A percentile compares a stretch with the other conserved stretches of the same genome.
phyloP scores from a whole-genome alignment of 2,797 vertebrate species.

The Echiichthys vipera region DNA sequence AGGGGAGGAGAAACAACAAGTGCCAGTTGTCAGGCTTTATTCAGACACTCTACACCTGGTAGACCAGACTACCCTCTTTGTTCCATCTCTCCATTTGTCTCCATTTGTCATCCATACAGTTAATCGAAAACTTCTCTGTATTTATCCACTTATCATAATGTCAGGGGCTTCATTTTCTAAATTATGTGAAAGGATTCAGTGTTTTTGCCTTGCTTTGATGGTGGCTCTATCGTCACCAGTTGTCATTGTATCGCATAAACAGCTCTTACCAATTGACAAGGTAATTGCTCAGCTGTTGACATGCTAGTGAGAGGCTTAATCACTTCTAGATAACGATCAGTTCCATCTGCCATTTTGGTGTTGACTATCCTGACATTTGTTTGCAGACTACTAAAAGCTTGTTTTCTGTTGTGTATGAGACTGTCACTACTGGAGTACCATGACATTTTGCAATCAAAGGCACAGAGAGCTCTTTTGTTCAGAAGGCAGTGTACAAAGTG shows the following conservation, averaged over 20 bases:
- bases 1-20: no score
- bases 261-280: conserved; percentile 62
- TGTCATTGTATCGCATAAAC: conserved; percentile 66
- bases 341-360: conserved; percentile 69
- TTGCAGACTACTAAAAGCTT: conserved; percentile 61
- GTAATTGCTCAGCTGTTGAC: conserved; percentile 77
- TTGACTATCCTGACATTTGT: conserved; percentile 57
- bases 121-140: not conserved
- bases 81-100: conserved; percentile 7
- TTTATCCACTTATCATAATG: conserved; percentile 46
- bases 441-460: conserved; percentile 52
- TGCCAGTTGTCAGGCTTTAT: no score
- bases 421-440: conserved; percentile 23
- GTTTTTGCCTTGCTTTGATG: conserved; percentile 28
- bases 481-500: not conserved
- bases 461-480: conserved; percentile 46
- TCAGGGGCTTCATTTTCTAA: conserved; percentile 25
- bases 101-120: conserved; percentile 6
- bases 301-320: conserved; percentile 66
- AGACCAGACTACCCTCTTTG: no score
- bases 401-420: conserved; percentile 47
- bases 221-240: conserved; percentile 17
- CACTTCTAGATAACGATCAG: conserved; percentile 76
- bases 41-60: no score
- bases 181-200: conserved; percentile 26